A percentile compares a stretch with the other conserved stretches of the same genome.
phyloP scores from a whole-genome alignment of 2,113 vertebrate genomes.

The Lichenostomus cassidix region DNA sequence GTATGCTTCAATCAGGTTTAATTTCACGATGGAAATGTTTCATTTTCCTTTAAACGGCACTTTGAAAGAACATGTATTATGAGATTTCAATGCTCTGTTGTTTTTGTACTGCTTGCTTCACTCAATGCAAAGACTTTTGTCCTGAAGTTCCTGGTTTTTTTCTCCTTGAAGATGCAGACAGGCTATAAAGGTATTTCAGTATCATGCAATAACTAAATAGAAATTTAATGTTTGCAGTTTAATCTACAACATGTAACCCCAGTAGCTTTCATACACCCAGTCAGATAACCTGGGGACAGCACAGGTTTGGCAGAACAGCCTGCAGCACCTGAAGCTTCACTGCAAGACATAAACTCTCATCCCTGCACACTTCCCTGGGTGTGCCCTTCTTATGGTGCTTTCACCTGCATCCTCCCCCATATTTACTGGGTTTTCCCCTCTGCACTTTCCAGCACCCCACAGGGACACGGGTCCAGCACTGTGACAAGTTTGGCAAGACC shows the following conservation, averaged over 20 bases:
- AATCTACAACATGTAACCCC: neutral
- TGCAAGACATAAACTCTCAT: neutral
- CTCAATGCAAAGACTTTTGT: neutral
- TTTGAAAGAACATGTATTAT: neutral
- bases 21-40: neutral
- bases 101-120: neutral
- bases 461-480: neutral
- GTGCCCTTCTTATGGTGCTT: neutral
- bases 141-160: neutral
- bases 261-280: neutral
- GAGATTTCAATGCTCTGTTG: neutral
- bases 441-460: rapidly evolving
- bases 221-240: neutral
- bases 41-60: neutral
- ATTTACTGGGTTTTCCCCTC: neutral
- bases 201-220: neutral
- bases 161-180: neutral
- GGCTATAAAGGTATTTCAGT: neutral
- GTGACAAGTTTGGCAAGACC: neutral
- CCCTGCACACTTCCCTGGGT: neutral
- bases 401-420: neutral
- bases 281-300: neutral
- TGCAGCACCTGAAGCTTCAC: neutral
- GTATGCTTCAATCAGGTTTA: neutral
- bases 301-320: neutral